phyloP scores from a whole-genome alignment of 2,113 vertebrate genomes.

The Notiomystis cincta region DNA sequence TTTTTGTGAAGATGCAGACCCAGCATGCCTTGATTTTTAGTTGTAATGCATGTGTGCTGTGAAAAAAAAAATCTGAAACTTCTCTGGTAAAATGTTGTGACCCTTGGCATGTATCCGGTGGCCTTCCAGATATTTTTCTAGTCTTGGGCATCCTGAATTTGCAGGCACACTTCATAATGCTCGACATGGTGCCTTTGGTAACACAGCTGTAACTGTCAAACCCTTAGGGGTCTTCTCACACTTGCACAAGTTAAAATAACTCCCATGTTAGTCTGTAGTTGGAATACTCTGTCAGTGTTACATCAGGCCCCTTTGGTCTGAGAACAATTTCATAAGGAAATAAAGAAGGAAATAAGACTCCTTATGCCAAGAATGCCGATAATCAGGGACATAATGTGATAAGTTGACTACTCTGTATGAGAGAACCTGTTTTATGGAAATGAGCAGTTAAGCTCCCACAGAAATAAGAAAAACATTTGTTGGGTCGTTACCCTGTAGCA shows the following conservation, averaged over 20 bases:
- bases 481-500: neutral
- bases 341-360: neutral
- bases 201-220: neutral
- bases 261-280: neutral
- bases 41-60: neutral
- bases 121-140: neutral
- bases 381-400: neutral
- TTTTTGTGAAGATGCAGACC: neutral
- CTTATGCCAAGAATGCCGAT: neutral
- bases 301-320: neutral
- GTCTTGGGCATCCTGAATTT: neutral
- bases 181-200: rapidly evolving
- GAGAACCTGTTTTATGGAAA: neutral
- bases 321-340: neutral
- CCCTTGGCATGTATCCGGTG: neutral
- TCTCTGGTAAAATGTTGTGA: neutral
- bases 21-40: neutral
- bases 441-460: neutral
- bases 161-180: neutral
- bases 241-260: neutral
- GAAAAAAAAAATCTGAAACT: neutral
- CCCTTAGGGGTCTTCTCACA: neutral
- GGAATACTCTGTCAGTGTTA: neutral
- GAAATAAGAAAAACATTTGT: neutral
- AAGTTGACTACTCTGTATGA: neutral